Base-by-base conservation (phyloP, 2,113 vertebrate genomes). In the Haplochromis vanheusdeni region DNA sequence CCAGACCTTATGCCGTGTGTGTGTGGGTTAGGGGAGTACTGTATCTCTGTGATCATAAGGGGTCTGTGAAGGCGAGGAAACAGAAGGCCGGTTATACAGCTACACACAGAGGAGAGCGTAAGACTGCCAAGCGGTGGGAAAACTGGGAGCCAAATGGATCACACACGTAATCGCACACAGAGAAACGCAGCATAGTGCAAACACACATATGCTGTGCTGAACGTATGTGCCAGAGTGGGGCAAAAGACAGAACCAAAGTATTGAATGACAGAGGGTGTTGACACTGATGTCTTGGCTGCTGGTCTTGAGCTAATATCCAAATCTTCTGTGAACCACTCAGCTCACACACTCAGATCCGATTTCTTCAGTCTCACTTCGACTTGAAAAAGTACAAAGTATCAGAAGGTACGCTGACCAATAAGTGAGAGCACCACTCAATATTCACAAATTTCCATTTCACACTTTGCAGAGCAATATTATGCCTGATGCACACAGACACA, bases 71-170 rank as follows among this genome's bases (percentile, higher is more conserved):
- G 85, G 84, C 11, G 23, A 86, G 80, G 87, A 91, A 86, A 84
- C 93, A 93, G 90, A 91, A 90, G 87, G 92, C 47, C 45, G 52
- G 73, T 40, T 91, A 86, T 90, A 68, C 84, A 75, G 58, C 45
- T 35, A 65, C 80, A 77, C 77, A 60, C 55, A 79, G 3, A 82
- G 4, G 77, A 51, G 55, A 70, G 23, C 79, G 84, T 83, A 40
- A 52, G 62, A 86, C 81, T 88, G 91, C 93, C 94, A 94, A 85
- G 94, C 51, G 80, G 83, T 65, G 45, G 79, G 80, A 77, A 8
- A 9, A 88, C 62, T 62, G 10, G 21, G 60, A 88, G 91, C 93
- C 93, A 93, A 93, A 93, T 90, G 90, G 89, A 94, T 87, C 90
- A 88, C 54, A 85, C 83, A 90, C 81, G 85, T 55, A 91, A 89